Evolutionary conservation across 2,113 vertebrate species (phyloP).

Genomic region (Sinocyclocheilus anophthalmus): DNA sequence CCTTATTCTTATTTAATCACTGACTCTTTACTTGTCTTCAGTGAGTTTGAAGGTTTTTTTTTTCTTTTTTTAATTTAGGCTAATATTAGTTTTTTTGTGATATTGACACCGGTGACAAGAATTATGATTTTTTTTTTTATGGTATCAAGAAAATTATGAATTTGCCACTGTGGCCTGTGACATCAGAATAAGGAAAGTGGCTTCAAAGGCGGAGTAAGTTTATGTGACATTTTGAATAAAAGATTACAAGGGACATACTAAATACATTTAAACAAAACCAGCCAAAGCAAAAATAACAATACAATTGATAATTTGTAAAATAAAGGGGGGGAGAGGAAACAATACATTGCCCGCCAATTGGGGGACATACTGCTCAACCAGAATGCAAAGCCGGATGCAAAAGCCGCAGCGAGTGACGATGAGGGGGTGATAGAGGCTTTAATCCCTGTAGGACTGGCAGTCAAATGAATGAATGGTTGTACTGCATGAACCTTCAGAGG

Average conservation of each 20-base stretch:
- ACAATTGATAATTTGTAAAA: background rate
- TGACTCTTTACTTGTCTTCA: too few relatives aligned
- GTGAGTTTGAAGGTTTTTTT: too few relatives aligned
- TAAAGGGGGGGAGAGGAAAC: background rate
- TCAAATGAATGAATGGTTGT: conserved; percentile 61
- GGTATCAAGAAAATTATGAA: background rate
- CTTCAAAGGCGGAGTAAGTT: background rate
- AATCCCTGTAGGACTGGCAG: conserved; percentile 59
- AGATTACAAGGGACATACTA: background rate
- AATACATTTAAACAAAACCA: background rate
- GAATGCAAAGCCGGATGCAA: conserved; percentile 80
- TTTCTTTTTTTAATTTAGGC: too few relatives aligned
- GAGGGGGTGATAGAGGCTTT: conserved; percentile 60
- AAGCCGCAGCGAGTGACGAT: conserved; percentile 64
- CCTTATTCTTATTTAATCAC: too few relatives aligned
- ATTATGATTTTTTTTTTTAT: too few relatives aligned
- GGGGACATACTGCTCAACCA: conserved; percentile 35
- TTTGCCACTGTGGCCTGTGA: background rate
- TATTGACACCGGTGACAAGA: too few relatives aligned
- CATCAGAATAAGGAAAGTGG: background rate
- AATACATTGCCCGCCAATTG: background rate
- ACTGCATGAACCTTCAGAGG: conserved; percentile 31
- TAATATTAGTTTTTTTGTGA: too few relatives aligned
- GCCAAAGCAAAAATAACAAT: background rate
- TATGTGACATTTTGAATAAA: background rate